A percentile compares a stretch with the other conserved stretches of the same genome.
These are phyloP conservation scores for Scaptomyza hsui DNA, from an alignment of 1,140 invertebrate species.

Conservation along the genomic window DNA sequence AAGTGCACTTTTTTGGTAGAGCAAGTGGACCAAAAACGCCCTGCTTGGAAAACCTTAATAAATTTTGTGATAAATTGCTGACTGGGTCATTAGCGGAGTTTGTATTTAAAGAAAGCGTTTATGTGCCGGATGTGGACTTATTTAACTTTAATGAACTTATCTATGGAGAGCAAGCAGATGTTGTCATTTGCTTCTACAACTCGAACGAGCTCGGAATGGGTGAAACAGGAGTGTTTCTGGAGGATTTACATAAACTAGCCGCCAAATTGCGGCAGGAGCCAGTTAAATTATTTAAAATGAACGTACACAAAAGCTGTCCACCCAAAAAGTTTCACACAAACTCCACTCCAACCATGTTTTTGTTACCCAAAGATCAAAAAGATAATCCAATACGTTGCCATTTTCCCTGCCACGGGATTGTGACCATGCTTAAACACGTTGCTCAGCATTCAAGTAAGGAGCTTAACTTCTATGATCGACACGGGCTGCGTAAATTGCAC, in stretches of 20 bases:
- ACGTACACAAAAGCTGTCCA: background rate
- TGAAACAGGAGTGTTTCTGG: background rate
- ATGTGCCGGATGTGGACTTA: slow-evolving; percentile 22
- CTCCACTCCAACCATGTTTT: slow-evolving; percentile 22
- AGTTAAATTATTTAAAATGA: slow-evolving; percentile 39
- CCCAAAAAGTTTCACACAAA: slow-evolving; percentile 41
- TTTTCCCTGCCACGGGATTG: background rate
- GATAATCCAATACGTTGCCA: slow-evolving; percentile 17
- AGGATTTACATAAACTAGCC: slow-evolving; percentile 6
- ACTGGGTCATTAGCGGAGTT: background rate
- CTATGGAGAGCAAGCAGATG: slow-evolving; percentile 28
- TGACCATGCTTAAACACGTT: slow-evolving; percentile 11
- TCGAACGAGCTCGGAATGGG: slow-evolving; percentile 1
- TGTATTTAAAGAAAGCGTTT: background rate
- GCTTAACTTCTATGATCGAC: slow-evolving; percentile 27
- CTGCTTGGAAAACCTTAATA: slow-evolving; percentile 5
- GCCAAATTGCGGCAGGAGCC: slow-evolving; percentile 32
- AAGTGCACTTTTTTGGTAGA: slow-evolving; percentile 45
- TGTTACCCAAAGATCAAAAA: slow-evolving; percentile 9
- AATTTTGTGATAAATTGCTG: slow-evolving; percentile 41
- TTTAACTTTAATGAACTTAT: slow-evolving; percentile 35
- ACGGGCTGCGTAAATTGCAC: slow-evolving; percentile 8
- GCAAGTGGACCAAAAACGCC: slow-evolving; percentile 6
- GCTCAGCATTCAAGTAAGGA: slow-evolving; percentile 31
- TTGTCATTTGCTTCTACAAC: slow-evolving; percentile 38